Evolutionary conservation across 2,888 invertebrate species (phyloP).

Genomic region (Erebia aethiops): DNA sequence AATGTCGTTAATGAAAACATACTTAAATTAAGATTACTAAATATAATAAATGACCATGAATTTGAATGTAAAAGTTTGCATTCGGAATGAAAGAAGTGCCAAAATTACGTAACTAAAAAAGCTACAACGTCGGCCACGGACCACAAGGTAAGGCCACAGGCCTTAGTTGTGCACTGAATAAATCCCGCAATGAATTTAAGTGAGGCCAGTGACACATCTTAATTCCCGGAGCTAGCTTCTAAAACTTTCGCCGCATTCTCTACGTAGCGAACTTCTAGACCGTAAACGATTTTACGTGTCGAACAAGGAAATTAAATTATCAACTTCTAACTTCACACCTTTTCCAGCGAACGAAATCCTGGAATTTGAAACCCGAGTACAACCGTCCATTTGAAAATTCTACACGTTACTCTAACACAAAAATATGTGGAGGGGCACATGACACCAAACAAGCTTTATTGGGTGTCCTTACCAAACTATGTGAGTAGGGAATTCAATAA

Average conservation of each 20-base stretch:
- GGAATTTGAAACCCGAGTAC: slow-evolving; percentile 67
- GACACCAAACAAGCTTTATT: slow-evolving; percentile 76
- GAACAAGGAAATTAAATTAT: slow-evolving; percentile 81
- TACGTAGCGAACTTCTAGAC: slow-evolving; percentile 70
- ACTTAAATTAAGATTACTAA: too few species aligned
- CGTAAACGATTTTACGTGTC: slow-evolving; percentile 80
- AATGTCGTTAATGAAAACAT: too few species aligned
- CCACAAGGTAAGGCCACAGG: not conserved
- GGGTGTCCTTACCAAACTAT: slow-evolving; percentile 74
- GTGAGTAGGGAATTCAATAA: slow-evolving; percentile 76
- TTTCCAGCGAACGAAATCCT: slow-evolving; percentile 62
- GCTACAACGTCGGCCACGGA: not conserved
- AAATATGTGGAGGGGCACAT: slow-evolving; percentile 68
- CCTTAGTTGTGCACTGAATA: not conserved
- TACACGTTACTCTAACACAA: slow-evolving; percentile 65
- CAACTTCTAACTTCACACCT: slow-evolving; percentile 77
- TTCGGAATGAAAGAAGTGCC: not conserved
- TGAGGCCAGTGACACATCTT: slow-evolving; percentile 18
- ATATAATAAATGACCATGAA: too few species aligned
- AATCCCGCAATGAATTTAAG: slow-evolving; percentile 10
- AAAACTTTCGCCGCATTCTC: slow-evolving; percentile 53
- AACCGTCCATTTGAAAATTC: slow-evolving; percentile 73
- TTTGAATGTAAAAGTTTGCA: not conserved
- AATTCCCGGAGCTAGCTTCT: slow-evolving; percentile 24
- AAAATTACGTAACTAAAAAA: not conserved